A percentile compares a stretch with the other conserved stretches of the same genome.
Conservation (phyloP, 2,797 vertebrate species). For the Acridotheres tristis region DNA sequence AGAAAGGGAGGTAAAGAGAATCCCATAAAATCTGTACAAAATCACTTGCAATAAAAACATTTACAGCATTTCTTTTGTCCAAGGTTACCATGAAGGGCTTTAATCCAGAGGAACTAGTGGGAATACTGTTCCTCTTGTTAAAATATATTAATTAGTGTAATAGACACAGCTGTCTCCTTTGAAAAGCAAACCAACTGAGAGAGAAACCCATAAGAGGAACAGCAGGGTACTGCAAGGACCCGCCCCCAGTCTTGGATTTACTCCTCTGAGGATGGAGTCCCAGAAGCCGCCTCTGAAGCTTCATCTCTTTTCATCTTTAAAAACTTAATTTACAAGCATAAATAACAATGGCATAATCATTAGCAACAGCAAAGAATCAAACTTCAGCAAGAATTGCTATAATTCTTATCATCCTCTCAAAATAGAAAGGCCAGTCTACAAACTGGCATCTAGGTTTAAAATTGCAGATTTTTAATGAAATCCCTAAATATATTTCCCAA, state of each 20-base stretch:
- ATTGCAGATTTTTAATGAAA: background rate
- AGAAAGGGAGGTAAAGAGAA: conserved; percentile 3
- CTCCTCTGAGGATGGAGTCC: conserved; percentile 39
- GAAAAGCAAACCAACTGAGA: conserved; percentile 22
- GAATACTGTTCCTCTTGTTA: conserved; percentile 52
- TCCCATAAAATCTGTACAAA: background rate
- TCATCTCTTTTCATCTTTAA: conserved; percentile 60
- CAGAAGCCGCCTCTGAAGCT: conserved; percentile 39
- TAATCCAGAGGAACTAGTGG: conserved; percentile 29
- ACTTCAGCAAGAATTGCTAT: background rate
- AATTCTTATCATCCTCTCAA: background rate
- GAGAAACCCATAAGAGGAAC: conserved; percentile 40
- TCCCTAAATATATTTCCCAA: background rate
- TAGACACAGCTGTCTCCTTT: conserved; percentile 55
- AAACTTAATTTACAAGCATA: conserved; percentile 40
- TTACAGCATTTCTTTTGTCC: conserved; percentile 17
- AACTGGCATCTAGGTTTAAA: background rate
- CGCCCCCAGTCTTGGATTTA: conserved; percentile 61
- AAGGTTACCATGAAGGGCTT: background rate
- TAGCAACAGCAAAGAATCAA: conserved; percentile 5
- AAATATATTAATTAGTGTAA: conserved; percentile 73
- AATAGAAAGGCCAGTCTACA: background rate
- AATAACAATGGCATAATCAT: conserved; percentile 17
- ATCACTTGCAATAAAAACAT: conserved; percentile 19
- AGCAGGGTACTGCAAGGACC: conserved; percentile 56